phyloP scores from a whole-genome alignment of 1,140 invertebrate species.

The Scaptomyza graminum region DNA sequence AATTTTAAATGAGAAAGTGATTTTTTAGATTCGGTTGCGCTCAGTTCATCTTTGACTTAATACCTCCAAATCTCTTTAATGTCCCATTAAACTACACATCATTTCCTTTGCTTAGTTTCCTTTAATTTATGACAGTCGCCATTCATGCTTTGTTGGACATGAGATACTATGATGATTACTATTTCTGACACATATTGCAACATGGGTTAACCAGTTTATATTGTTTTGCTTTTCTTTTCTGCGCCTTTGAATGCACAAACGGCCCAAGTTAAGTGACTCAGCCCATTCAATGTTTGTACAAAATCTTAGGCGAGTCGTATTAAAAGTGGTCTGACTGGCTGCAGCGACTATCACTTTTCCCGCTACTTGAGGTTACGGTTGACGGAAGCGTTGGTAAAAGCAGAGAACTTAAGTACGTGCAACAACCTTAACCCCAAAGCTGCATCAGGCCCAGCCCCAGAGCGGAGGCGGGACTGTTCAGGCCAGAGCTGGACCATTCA shows the following conservation, averaged over 20 bases:
- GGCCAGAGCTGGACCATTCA: slow-evolving; percentile 45
- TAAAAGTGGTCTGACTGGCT: slow-evolving; percentile 72
- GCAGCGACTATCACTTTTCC: slow-evolving; percentile 36
- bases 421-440: slow-evolving; percentile 80
- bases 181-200: slow-evolving; percentile 22
- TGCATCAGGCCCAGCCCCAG: background rate
- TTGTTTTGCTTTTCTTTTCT: slow-evolving; percentile 9
- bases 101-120: background rate
- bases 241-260: background rate
- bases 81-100: too few relatives aligned
- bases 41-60: too few relatives aligned
- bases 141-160: slow-evolving; percentile 23
- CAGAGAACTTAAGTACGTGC: slow-evolving; percentile 76
- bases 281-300: slow-evolving; percentile 10
- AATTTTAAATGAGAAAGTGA: too few relatives aligned
- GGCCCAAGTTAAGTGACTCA: slow-evolving; percentile 14
- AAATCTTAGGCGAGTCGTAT: slow-evolving; percentile 29
- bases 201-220: slow-evolving; percentile 61
- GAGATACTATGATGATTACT: slow-evolving; percentile 12
- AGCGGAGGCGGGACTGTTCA: background rate
- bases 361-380: slow-evolving; percentile 43
- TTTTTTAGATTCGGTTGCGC: too few relatives aligned
- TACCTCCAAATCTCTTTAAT: too few relatives aligned
- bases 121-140: background rate
- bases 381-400: slow-evolving; percentile 58